Evolutionary conservation across 2,113 vertebrate species (phyloP).

Genomic region (Catagonus wagneri): DNA sequence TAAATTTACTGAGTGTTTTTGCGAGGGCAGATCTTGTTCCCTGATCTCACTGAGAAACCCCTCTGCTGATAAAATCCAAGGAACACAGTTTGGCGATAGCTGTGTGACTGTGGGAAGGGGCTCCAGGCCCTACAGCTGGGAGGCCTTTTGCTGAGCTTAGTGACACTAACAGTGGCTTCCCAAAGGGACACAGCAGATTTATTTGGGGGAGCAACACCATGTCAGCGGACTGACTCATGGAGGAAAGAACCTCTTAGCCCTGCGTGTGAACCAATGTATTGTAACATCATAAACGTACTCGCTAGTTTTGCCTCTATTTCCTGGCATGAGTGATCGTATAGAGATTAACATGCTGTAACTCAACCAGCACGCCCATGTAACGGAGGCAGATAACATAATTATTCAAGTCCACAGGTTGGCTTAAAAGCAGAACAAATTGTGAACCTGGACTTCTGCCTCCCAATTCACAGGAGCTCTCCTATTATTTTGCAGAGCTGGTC

Average conservation of each 20-base stretch:
- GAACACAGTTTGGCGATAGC: background rate
- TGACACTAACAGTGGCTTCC: background rate
- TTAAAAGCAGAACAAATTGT: background rate
- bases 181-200: background rate
- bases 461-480: background rate
- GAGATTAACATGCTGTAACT: background rate
- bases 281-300: background rate
- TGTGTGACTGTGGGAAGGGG: rapidly evolving
- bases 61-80: background rate
- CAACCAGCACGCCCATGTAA: background rate
- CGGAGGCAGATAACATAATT: background rate
- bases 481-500: background rate
- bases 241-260: background rate
- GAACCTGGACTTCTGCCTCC: background rate
- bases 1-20: background rate
- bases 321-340: background rate
- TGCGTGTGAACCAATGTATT: background rate
- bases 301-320: background rate
- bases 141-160: background rate
- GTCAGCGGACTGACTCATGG: background rate
- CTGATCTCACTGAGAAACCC: background rate
- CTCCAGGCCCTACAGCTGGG: background rate
- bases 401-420: background rate
- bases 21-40: background rate
- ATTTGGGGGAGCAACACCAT: background rate